Percentiles rank a stretch among this genome's conserved stretches.
Evolutionary conservation across 2,113 vertebrate species (phyloP).

Genomic region (Thunnus maccoyii): DNA sequence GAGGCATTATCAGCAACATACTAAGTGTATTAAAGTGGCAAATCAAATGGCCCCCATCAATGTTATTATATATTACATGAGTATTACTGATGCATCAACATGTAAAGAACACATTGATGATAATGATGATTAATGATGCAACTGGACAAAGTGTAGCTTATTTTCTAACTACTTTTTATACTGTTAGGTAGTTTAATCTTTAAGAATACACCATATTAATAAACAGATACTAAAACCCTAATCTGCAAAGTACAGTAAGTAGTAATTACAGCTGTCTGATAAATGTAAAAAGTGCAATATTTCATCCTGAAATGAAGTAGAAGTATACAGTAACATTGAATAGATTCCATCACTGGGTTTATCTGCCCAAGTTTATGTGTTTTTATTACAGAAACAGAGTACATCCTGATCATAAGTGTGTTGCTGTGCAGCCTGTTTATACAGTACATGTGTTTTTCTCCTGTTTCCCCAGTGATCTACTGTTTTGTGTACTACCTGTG

Average conservation of each 20-base stretch:
- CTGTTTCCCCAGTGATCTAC: conserved; percentile 83
- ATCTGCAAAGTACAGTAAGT: not conserved
- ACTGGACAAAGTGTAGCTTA: not conserved
- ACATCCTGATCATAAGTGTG: too few relatives aligned
- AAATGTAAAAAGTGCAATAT: not conserved
- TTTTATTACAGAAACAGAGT: not conserved
- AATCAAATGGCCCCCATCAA: too few relatives aligned
- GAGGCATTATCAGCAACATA: not conserved
- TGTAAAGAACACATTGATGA: too few relatives aligned
- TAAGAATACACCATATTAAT: too few relatives aligned
- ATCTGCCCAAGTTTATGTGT: not conserved
- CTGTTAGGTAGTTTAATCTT: not conserved
- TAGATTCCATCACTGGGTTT: too few relatives aligned
- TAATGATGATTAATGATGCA: too few relatives aligned
- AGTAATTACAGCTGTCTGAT: not conserved
- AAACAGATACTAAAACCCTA: too few relatives aligned
- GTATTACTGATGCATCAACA: not conserved
- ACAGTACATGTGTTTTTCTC: not conserved
- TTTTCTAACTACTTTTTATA: not conserved
- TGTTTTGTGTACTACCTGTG: conserved; percentile 82
- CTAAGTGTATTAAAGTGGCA: too few relatives aligned
- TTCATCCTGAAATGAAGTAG: not conserved
- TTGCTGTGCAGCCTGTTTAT: not conserved
- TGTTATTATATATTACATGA: too few relatives aligned
- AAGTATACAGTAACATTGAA: not conserved